Evolutionary conservation across 1,140 invertebrate species (phyloP).

Genomic region (Caenorhabditis briggsae): DNA sequence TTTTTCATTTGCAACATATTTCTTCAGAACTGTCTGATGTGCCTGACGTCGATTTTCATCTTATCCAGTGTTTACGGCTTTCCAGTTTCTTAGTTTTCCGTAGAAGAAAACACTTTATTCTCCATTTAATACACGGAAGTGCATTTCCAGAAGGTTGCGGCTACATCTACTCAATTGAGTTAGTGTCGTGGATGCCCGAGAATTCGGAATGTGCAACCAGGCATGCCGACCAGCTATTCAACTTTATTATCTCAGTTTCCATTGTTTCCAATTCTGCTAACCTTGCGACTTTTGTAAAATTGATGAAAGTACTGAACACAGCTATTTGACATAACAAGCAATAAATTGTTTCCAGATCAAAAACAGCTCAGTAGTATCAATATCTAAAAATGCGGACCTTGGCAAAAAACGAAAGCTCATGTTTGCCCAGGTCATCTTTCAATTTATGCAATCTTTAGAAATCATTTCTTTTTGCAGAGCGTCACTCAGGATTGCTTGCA

Average conservation of each 20-base stretch:
- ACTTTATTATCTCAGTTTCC: neutral
- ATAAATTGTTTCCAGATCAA: neutral
- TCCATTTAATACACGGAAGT: conserved; percentile 10
- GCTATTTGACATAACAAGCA: neutral
- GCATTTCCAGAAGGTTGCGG: conserved; percentile 31
- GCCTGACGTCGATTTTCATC: neutral
- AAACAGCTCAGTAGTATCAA: neutral
- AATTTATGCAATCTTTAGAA: neutral
- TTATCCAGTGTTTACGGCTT: conserved; percentile 5
- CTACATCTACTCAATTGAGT: conserved; percentile 21
- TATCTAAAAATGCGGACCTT: neutral
- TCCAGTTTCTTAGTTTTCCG: neutral
- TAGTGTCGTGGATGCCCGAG: neutral
- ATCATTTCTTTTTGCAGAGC: conserved; percentile 28
- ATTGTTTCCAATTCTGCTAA: conserved; percentile 34
- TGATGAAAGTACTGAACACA: neutral
- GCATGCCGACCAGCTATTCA: neutral
- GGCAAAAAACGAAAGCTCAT: neutral
- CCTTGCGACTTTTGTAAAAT: neutral
- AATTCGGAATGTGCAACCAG: conserved; percentile 18
- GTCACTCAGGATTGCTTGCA: conserved; percentile 43
- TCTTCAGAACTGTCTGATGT: conserved; percentile 6
- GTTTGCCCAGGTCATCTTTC: conserved; percentile 25
- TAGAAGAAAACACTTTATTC: neutral
- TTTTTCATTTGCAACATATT: neutral